Base-by-base conservation (phyloP, 2,113 vertebrate genomes). In the Oncorhynchus masou region DNA sequence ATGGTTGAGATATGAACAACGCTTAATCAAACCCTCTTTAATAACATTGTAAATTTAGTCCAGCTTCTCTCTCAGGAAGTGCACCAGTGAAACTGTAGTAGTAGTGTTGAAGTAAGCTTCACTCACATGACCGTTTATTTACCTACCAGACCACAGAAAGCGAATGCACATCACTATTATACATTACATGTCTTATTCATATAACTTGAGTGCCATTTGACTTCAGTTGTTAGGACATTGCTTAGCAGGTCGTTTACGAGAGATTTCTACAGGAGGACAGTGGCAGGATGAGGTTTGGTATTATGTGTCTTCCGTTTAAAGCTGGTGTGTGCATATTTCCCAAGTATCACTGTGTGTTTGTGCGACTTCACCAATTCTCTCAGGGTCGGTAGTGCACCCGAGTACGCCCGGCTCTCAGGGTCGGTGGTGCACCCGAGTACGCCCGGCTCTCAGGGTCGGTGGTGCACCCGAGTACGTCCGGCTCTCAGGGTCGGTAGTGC, bases 161-260 rank as follows among this genome's bases (percentile, higher is more conserved):
- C 9, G 22, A 70, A 49, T 70, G 34, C 20, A 48, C 34, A 20
- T 69, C 39, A 25, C 3, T 12, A 70, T 24, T 12, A 48, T 12
- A 70, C 9, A 48, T 45, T 24, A 48, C 12, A 24, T 68, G 27
- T 68, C 15, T 20, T 20, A 45, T 45, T 12, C 20, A 70, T 70
- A 1, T 45, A 11, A 68, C 11, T 48, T 70, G 34, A 70, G 45
- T 22, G 25, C 9, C 11, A 9, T 22, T 49, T 22, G 19, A 49
- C 68, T 48, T 45, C 39, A 34, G 68, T 31, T 71, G 67, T 31
- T 48, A 60, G 51, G 20, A 59, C 39, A 39, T 71, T 57, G 70
- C 25, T 27, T 24, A 60, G 27, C 71, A 20, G 45, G 68, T 25
- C 68, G 5, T 8, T 49, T 25, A 45, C 15, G n/a, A 25, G 3